phyloP scores from a whole-genome alignment of 2,797 vertebrate species.

The Florisuga fusca region DNA sequence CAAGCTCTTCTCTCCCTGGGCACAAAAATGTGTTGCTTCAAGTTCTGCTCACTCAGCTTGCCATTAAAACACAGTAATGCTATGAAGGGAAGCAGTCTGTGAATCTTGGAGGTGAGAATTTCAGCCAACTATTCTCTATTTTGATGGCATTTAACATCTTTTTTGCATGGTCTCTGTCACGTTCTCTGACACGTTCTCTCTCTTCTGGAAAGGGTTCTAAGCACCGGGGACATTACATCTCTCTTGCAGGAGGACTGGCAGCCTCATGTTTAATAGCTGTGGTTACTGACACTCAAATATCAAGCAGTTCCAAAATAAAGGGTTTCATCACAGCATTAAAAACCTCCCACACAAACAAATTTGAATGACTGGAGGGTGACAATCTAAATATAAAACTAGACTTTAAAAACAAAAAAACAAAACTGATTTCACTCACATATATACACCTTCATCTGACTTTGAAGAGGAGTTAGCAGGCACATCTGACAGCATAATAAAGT shows the following conservation, averaged over 20 bases:
- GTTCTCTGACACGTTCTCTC: too few relatives aligned
- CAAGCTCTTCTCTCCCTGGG: not conserved
- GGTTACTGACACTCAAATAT: not conserved
- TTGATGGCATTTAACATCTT: not conserved
- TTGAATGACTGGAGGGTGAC: conserved; percentile 20
- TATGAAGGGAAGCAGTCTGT: not conserved
- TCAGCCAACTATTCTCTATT: not conserved
- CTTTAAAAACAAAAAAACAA: not conserved
- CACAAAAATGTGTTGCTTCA: not conserved
- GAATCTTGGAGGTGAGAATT: not conserved
- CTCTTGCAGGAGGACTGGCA: not conserved
- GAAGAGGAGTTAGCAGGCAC: conserved; percentile 48
- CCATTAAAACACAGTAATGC: not conserved
- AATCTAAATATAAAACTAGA: conserved; percentile 46
- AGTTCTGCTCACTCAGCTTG: not conserved
- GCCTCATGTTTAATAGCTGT: not conserved
- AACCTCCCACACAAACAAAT: conserved; percentile 6
- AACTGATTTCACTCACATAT: conserved; percentile 3
- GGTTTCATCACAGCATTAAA: not conserved
- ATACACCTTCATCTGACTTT: conserved; percentile 4
- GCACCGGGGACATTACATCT: not conserved
- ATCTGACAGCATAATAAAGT: conserved; percentile 65
- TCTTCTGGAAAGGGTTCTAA: not conserved
- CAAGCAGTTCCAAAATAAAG: not conserved
- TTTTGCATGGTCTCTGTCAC: not conserved